Evolutionary conservation across 2,113 vertebrate species (phyloP), one percentile per base, ranked within the genome.

Genomic region (Sorex araneus): DNA sequence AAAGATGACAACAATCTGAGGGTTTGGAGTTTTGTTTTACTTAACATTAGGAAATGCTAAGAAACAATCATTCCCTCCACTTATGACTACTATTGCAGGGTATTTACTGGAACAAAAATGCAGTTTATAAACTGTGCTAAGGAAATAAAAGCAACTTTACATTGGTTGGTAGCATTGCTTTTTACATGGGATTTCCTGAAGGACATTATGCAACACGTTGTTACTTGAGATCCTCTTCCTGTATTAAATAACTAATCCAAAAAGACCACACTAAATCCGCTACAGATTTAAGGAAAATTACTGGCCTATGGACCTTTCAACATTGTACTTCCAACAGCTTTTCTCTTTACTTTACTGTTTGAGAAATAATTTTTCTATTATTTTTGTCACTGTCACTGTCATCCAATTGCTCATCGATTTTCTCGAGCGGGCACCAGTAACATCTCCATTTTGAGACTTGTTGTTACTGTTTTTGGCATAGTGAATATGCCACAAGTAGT

Each of bases 21-120:
- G 43, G 25, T 84, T 75, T 91, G 40, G 21, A 64, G 54, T 74
- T 86, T 86, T 95, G 79, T 84, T 96, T 94, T 91, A 89, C 30
- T 92, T 93, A 78, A 78, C 50, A 25, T 93, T 93, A 90, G 85
- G 45, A 94, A 96, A 93, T 74, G 3, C 43, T 45, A 23, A n/a
- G 70, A 50, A 96, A 77, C 64, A 34, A 70, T 32, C 63, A 43
- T 21, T 94, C 87, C 75, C 47, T 80, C 36, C 43, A 30, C 32
- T 83, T 92, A 80, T 0, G 83, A 88, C 67, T 81, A 79, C 27
- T 45, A 66, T 70, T 67, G 23, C 9, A 60, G 30, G 50, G 13
- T 91, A 93, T 87, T 93, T 94, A 93, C 86, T 84, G 57, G 84
- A 93, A 96, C n/a, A 89, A 88, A 90, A 96, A 81, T 40, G 23